A percentile compares a stretch with the other conserved stretches of the same genome.
Evolutionary conservation across 2,888 invertebrate genomes (phyloP).

Genomic region (Rhodophaea formosa): DNA sequence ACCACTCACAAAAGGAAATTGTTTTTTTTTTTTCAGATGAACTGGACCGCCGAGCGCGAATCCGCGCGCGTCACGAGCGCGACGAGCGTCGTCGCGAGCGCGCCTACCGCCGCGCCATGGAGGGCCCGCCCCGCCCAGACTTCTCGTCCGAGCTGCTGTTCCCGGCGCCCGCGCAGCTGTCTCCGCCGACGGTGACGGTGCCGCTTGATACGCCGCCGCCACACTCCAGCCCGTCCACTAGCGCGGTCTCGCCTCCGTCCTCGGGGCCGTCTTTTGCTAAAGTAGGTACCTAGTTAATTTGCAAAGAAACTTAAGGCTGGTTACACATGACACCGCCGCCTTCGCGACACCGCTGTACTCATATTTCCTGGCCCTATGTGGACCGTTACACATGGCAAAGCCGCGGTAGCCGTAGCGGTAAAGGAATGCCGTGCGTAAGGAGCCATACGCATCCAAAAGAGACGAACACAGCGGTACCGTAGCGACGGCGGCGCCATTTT

Average conservation of each 20-base stretch:
- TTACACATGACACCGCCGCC: too few species aligned
- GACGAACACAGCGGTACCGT: too few species aligned
- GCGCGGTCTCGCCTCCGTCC: slow-evolving; percentile 42
- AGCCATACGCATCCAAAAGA: too few species aligned
- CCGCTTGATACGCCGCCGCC: background rate
- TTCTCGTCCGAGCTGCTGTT: slow-evolving; percentile 78
- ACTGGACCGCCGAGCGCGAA: slow-evolving; percentile 85
- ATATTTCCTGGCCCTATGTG: too few species aligned
- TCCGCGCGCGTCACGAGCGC: slow-evolving; percentile 85
- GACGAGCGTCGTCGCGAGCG: slow-evolving; percentile 91
- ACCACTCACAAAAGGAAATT: too few species aligned
- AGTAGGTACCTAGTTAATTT: too few species aligned
- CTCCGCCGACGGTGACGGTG: slow-evolving; percentile 33
- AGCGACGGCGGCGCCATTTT: too few species aligned
- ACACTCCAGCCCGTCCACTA: slow-evolving; percentile 34
- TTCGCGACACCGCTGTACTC: too few species aligned
- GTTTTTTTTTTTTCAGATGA: slow-evolving; percentile 81
- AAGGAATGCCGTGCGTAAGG: too few species aligned
- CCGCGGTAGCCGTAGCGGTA: too few species aligned
- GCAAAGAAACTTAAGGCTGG: too few species aligned
- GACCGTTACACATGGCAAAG: too few species aligned
- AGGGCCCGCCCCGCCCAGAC: slow-evolving; percentile 84
- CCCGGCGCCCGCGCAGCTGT: slow-evolving; percentile 49
- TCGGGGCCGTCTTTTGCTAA: slow-evolving; percentile 73
- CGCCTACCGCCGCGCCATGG: slow-evolving; percentile 86